Percentiles rank a stretch among this genome's conserved stretches.
These are phyloP conservation scores for Telenomus remus DNA, from an alignment of 1,140 invertebrate species.

Conservation along the genomic window DNA sequence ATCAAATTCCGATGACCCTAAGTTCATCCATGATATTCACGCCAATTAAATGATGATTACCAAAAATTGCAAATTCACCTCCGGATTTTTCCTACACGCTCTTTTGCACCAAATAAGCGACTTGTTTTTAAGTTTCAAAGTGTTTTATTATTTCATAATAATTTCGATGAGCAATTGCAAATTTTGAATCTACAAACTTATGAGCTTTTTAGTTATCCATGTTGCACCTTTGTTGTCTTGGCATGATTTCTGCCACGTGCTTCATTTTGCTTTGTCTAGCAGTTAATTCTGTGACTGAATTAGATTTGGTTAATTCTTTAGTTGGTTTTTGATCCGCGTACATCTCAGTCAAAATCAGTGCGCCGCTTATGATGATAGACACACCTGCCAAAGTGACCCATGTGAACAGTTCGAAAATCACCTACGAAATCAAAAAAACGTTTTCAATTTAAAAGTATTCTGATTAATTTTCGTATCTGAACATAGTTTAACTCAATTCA, in stretches of 20 bases:
- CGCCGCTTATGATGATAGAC: conserved; percentile 48
- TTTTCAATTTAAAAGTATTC: conserved; percentile 1
- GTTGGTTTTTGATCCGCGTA: conserved; percentile 11
- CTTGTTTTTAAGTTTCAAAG: too few relatives aligned
- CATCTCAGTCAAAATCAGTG: conserved; percentile 52
- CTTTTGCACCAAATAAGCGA: neutral
- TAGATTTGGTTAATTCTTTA: neutral
- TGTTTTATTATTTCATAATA: too few relatives aligned
- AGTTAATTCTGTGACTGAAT: too few relatives aligned
- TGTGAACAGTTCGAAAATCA: conserved; percentile 59
- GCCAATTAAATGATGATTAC: conserved; percentile 20
- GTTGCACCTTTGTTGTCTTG: too few relatives aligned
- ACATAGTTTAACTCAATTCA: conserved; percentile 15
- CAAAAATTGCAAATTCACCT: conserved; percentile 8
- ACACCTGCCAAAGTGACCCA: conserved; percentile 63
- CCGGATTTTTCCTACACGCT: neutral
- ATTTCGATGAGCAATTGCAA: too few relatives aligned
- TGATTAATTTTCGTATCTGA: neutral
- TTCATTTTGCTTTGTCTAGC: too few relatives aligned
- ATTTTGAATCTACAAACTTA: too few relatives aligned
- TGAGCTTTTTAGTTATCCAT: too few relatives aligned
- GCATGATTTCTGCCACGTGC: too few relatives aligned
- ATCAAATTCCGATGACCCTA: conserved; percentile 38
- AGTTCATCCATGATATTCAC: conserved; percentile 19
- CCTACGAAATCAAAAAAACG: conserved; percentile 38